Base-by-base conservation (phyloP, 1,140 invertebrate genomes). In the Lucilia cuprina region DNA sequence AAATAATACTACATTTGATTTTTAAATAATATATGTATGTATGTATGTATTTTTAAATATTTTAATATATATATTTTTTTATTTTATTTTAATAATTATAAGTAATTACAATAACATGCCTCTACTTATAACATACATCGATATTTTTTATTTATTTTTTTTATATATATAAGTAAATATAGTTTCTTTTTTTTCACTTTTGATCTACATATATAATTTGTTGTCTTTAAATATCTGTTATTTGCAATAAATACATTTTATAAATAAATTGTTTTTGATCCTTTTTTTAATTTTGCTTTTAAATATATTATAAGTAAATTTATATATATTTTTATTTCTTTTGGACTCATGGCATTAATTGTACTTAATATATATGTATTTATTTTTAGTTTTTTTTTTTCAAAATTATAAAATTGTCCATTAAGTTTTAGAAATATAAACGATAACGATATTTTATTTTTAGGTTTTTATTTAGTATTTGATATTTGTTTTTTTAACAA, bases 61-160 rank as follows among this genome's bases (percentile, higher is more conserved):
- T 21, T 80, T 49, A 49, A 9, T 78, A 19, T 78, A 19, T 30
- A 77, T 80, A 47, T 80, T 50, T 49, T 8, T 49, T 77, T 75
- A 13, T 77, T 30, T 30, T 34, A 21, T 49, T 47, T 49, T 50
- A 21, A 49, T 80, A 49, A 80, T 50, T 80, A 47, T 60, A n/a
- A n/a, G n/a, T n/a, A 80, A 80, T 80, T 80, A 80, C 77, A 80
- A 80, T 80, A 80, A 80, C 77, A 80, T 80, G 41, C 41, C 77
- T 47, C 77, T 80, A 80, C 77, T 80, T 80, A 80, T 80, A 80
- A 80, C 41, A 80, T 50, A 50, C 77, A 80, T 80, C 19, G 77
- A 50, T 80, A 80, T 35, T 19, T 78, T 78, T 5, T 30, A n/a
- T 30, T 30, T 2, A 30, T 30, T 30, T 30, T 30, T 47, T 41